Evolutionary conservation across 2,113 vertebrate genomes (phyloP).

Genomic region (Periophthalmus modestus): DNA sequence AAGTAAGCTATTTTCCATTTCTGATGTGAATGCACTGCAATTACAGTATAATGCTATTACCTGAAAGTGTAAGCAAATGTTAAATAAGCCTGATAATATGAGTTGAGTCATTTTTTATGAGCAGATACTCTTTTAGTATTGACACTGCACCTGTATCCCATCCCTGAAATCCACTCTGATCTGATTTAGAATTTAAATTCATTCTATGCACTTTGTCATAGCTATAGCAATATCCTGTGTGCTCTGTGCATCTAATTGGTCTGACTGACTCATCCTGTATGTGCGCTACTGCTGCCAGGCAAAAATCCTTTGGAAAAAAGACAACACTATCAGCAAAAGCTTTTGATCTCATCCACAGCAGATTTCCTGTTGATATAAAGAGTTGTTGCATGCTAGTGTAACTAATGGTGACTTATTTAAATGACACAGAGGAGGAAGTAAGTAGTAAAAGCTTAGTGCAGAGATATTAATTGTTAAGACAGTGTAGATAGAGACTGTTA

Average conservation of each 20-base stretch:
- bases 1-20: neutral
- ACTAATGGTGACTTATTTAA: neutral
- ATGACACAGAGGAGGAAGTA: too few relatives aligned
- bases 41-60: neutral
- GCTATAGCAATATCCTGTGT: neutral
- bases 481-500: slow-evolving; percentile 3
- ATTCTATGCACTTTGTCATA: neutral
- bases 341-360: slow-evolving; percentile 17
- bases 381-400: neutral
- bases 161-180: neutral
- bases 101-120: neutral
- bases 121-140: neutral
- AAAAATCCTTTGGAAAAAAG: neutral
- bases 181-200: neutral
- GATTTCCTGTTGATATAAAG: slow-evolving; percentile 15
- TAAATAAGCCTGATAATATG: neutral
- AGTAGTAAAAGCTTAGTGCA: neutral
- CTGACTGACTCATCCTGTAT: neutral
- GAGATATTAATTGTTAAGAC: slow-evolving; percentile 4
- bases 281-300: neutral
- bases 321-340: slow-evolving; percentile 2
- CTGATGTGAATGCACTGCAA: neutral
- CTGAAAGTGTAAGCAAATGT: neutral
- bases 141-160: neutral
- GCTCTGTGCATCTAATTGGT: neutral